Evolutionary conservation across 1,140 invertebrate genomes (phyloP), one percentile per base, ranked within the genome.

Genomic region (Plodia interpunctella): DNA sequence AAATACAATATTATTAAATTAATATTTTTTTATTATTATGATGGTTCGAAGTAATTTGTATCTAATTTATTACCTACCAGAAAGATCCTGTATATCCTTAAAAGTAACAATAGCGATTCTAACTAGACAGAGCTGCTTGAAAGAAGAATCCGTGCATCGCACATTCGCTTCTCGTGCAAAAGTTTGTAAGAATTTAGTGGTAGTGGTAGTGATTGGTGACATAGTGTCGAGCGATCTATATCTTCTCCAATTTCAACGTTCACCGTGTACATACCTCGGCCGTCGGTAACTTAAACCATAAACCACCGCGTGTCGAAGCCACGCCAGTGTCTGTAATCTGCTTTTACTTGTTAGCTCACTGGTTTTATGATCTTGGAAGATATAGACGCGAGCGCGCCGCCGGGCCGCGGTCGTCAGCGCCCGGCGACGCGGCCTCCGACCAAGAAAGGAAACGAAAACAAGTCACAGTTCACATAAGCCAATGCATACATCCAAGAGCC

Each of bases 401-500:
- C 83, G 80, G 80, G 76, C 54, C 66, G 70, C 74, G 60, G 78
- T 80, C 75, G 25, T 61, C 38, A 70, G 79, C 73, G 76, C 74
- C 80, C 81, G 78, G 76, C 78, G 79, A 58, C 78, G 63, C 78
- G 75, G 65, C 63, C 78, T 78, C 77, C 80, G 81, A 86, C 80
- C 83, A 88, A 87, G 86, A 87, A 88, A 88, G 83, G 84, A 87
- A 88, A 88, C 86, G 84, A 88, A 88, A 88, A 86, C 82, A 78
- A 87, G 81, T 88, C 83, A 87, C 86, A 86, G 78, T 86, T 88
- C 81, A 88, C 86, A 88, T 86, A 88, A 88, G 86, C 86, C 86
- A 88, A 88, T 88, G 83, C 86, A 88, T 78, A 88, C 86, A 88
- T 88, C 86, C 86, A 88, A 88, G 83, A 88, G 86, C 86, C 86